Base-by-base conservation (phyloP, 2,113 vertebrate genomes). In the Notothenia rossii region DNA sequence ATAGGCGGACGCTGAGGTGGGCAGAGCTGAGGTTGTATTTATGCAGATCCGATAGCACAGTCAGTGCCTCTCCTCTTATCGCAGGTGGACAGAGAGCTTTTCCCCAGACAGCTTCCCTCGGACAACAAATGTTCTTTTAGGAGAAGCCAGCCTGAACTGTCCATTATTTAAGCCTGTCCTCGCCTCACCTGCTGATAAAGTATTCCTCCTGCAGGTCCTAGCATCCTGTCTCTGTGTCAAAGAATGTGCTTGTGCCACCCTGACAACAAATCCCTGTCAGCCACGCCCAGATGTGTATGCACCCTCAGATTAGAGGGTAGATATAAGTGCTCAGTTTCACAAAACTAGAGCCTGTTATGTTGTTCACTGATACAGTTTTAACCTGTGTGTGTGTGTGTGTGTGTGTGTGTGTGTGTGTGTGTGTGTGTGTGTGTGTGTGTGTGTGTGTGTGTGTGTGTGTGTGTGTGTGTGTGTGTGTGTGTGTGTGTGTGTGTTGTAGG, bases 401-500 rank as follows among this genome's bases (percentile, higher is more conserved):
- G 29, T 63, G 68, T 29, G 49, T 74, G 33, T 6, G 53, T 68
- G 65, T 77, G 29, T 72, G 25, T 82, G 29, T 63, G 68, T 29
- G 49, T 74, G 33, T 6, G 53, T 68, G 65, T 77, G 29, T 72
- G 25, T 82, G 29, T 63, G 68, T 29, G 49, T 74, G 33, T 6
- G 53, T 68, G 65, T 77, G 29, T 72, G 25, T 82, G 29, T 63
- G 68, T 29, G 49, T 72, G 25, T 6, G 53, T 68, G 65, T 77
- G 29, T 72, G 25, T 82, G 29, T 63, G 68, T 29, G 49, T 74
- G 33, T 6, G 53, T 68, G 65, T 77, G 29, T 72, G 25, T 82
- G 29, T 63, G 68, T 29, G 49, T 74, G 33, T 6, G 53, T 68
- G 65, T 77, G 29, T 72, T 75, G 15, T 94, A 99, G 98, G 98